Conservation (phyloP, 2,797 vertebrate species). For the Paramormyrops hopkinsi region DNA sequence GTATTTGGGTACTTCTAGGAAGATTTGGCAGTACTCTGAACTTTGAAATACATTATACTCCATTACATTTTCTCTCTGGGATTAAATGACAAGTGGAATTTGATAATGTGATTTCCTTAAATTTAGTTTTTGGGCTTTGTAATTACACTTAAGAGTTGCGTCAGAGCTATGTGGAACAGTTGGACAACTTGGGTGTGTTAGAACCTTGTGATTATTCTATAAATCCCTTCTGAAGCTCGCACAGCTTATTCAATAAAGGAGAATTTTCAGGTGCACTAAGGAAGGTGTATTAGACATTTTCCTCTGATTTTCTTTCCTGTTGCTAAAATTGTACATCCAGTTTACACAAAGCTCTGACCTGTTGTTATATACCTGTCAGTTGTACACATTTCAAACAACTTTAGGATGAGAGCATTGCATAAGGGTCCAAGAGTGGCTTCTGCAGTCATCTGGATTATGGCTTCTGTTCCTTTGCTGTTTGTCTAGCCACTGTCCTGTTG, state of each 20-base stretch:
- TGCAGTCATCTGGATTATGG: not conserved
- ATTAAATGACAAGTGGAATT: not conserved
- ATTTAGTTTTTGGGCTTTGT: not conserved
- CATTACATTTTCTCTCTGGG: not conserved
- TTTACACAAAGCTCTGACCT: not conserved
- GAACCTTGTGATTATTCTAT: not conserved
- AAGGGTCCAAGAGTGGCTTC: not conserved
- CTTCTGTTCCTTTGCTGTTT: not conserved
- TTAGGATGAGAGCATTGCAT: not conserved
- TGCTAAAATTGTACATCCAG: constrained; percentile 9
- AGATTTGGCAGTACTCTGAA: not conserved
- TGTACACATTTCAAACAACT: not conserved
- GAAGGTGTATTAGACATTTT: not conserved
- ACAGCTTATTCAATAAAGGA: not conserved
- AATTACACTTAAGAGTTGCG: not conserved
- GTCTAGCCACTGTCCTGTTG: too few species aligned
- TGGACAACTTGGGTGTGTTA: not conserved
- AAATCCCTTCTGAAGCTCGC: not conserved
- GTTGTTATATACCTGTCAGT: not conserved
- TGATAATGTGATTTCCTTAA: not conserved
- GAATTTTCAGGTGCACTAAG: not conserved
- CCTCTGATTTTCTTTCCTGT: constrained; percentile 16
- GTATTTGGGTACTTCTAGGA: not conserved
- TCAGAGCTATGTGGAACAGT: not conserved
- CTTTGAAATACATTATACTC: not conserved